phyloP scores from a whole-genome alignment of 2,797 vertebrate genomes.

The Sardinella longiceps region DNA sequence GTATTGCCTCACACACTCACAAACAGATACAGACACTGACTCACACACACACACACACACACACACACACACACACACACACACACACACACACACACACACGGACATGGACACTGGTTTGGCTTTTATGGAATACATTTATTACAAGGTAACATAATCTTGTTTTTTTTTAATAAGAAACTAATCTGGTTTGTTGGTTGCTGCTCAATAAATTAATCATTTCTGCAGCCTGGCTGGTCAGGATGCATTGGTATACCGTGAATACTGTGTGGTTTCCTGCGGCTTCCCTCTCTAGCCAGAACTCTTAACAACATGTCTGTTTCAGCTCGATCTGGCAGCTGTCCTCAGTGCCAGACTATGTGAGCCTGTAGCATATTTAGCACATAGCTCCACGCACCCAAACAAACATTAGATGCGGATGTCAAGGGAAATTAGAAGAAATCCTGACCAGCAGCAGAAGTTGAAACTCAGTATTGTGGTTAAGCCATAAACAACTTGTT shows the following conservation, averaged over 20 bases:
- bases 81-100: background rate
- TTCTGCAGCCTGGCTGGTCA: background rate
- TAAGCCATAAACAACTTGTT: too few species aligned
- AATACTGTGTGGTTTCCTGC: background rate
- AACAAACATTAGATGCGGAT: background rate
- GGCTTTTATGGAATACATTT: too few species aligned
- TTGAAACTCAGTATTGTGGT: background rate
- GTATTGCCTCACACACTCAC: slow-evolving; percentile 46
- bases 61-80: background rate
- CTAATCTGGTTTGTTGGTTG: background rate
- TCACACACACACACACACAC: background rate
- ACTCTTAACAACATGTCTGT: background rate
- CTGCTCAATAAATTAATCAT: slow-evolving; percentile 16
- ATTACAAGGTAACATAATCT: background rate
- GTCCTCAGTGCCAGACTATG: background rate
- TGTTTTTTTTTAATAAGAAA: background rate
- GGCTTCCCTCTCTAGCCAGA: background rate
- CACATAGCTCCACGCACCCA: background rate
- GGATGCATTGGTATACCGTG: background rate
- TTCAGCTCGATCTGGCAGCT: background rate
- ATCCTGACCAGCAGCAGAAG: background rate
- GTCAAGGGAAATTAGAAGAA: background rate
- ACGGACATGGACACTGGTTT: background rate
- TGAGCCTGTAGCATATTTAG: background rate
- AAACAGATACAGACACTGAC: background rate